Percentiles rank a stretch among this genome's conserved stretches.
These are phyloP conservation scores for Notechis scutatus DNA, from an alignment of 2,113 vertebrate genomes.

Conservation along the genomic window DNA sequence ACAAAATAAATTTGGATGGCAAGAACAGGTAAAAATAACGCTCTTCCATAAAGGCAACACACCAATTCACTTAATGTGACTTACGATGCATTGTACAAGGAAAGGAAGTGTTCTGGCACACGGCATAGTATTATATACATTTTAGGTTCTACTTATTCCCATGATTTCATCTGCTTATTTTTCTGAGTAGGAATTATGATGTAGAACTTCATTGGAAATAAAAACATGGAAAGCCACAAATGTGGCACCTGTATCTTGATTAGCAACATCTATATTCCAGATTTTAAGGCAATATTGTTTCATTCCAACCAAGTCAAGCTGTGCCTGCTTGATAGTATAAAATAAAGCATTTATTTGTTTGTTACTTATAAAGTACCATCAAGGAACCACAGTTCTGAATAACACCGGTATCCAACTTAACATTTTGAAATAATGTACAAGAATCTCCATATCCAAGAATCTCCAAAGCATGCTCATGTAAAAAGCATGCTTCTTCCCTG, in stretches of 20 bases:
- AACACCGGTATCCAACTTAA: background rate
- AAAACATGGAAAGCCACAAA: background rate
- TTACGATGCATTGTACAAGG: background rate
- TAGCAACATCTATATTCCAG: background rate
- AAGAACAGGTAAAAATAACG: background rate
- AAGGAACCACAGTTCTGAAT: background rate
- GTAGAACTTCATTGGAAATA: background rate
- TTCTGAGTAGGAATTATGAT: background rate
- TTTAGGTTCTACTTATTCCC: conserved; percentile 55
- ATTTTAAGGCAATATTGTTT: background rate
- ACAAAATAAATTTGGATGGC: background rate
- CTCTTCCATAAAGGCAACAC: background rate
- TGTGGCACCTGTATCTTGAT: background rate
- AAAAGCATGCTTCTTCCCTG: conserved; percentile 70
- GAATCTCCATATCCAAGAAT: conserved; percentile 39
- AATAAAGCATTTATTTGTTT: background rate
- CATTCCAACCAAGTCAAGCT: background rate
- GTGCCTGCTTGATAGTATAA: background rate
- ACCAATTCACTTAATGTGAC: background rate
- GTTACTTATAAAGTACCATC: background rate
- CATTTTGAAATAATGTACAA: conserved; percentile 56
- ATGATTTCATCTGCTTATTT: conserved; percentile 24
- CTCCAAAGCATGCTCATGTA: conserved; percentile 69
- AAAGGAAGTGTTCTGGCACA: background rate
- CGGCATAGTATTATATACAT: conserved; percentile 17